Percentiles rank a stretch among this genome's conserved stretches.
These are phyloP conservation scores for Harpegnathos saltator DNA, from an alignment of 1,140 invertebrate genomes.

Conservation along the genomic window DNA sequence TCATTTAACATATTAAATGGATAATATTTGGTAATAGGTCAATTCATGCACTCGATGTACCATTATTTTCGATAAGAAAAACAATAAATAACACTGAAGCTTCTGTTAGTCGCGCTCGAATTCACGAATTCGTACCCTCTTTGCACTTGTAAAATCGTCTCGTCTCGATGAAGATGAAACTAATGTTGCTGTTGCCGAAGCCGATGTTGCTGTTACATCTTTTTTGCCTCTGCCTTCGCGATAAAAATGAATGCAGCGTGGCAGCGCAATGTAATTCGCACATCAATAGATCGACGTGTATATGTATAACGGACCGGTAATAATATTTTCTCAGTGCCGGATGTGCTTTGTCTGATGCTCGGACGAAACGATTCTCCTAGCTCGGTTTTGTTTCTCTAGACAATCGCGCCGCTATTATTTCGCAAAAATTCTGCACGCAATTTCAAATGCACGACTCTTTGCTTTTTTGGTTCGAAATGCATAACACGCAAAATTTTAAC, in stretches of 20 bases:
- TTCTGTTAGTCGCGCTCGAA: no score
- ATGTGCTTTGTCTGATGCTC: not conserved
- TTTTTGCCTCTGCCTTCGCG: no score
- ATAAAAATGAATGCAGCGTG: not conserved
- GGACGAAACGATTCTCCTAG: not conserved
- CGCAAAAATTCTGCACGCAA: constrained; percentile 1
- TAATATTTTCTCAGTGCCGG: constrained; percentile 46
- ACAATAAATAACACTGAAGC: no score
- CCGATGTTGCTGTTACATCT: no score
- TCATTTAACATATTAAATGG: no score
- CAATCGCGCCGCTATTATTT: constrained; percentile 1
- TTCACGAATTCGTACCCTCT: no score
- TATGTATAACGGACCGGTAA: constrained; percentile 12
- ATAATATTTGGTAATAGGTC: no score
- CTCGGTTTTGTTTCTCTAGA: constrained; percentile 9
- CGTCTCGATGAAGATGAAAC: no score
- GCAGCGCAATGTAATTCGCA: constrained; percentile 41
- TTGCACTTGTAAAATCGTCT: no score
- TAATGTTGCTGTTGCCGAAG: no score
- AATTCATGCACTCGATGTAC: no score
- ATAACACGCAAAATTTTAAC: not conserved
- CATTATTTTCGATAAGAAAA: no score
- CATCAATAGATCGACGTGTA: constrained; percentile 44
- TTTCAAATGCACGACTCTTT: not conserved
- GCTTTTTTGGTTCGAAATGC: not conserved